These are phyloP conservation scores for Phenacoccus solenopsis DNA, from an alignment of 1,140 invertebrate genomes.

Conservation along the genomic window DNA sequence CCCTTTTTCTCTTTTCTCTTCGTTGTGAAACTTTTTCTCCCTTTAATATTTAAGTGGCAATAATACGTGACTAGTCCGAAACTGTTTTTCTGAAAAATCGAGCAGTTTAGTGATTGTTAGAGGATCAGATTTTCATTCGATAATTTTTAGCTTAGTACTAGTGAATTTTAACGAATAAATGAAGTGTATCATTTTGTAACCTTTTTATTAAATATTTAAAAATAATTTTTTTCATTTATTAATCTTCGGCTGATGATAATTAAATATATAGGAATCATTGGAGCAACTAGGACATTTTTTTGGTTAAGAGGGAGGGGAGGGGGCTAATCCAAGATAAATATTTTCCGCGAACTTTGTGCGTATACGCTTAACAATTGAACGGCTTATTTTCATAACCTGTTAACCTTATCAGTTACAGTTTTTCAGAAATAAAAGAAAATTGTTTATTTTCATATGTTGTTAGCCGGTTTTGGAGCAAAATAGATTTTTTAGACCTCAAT, in stretches of 20 bases:
- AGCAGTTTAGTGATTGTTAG: neutral
- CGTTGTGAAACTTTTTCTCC: neutral
- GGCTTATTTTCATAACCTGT: too few relatives aligned
- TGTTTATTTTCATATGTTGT: too few relatives aligned
- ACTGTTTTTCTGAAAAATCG: neutral
- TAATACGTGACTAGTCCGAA: neutral
- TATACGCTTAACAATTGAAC: too few relatives aligned
- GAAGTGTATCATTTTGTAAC: neutral
- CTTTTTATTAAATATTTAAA: neutral
- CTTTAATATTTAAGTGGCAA: neutral
- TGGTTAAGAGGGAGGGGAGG: too few relatives aligned
- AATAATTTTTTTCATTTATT: too few relatives aligned
- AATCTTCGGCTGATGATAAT: too few relatives aligned
- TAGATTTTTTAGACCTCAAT: neutral
- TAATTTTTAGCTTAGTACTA: neutral
- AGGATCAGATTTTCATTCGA: neutral
- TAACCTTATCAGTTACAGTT: too few relatives aligned
- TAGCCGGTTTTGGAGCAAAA: slow-evolving; percentile 1
- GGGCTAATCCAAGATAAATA: too few relatives aligned
- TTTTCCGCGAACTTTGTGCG: too few relatives aligned
- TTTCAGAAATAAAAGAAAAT: too few relatives aligned
- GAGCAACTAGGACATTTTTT: too few relatives aligned
- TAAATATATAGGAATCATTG: too few relatives aligned
- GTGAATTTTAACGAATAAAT: neutral
- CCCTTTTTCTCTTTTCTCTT: neutral